Conservation (phyloP, 2,113 vertebrate genomes). For the Leptobrachium ailaonicum region DNA sequence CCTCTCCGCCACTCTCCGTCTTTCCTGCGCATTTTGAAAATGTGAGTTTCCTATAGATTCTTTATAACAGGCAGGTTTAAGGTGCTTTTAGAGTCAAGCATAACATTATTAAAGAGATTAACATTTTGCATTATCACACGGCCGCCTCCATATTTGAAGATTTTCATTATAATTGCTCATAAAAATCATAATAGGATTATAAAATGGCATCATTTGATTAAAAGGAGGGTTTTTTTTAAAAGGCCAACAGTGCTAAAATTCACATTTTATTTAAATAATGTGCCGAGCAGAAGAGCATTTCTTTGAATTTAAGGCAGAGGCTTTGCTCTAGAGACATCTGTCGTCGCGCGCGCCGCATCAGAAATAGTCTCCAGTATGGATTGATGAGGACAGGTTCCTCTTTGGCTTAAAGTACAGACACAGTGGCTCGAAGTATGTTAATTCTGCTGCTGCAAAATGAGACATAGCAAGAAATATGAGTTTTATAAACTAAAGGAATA, state of each 20-base stretch:
- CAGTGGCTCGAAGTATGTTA: neutral
- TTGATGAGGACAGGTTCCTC: neutral
- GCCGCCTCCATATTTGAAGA: conserved; percentile 25
- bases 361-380: neutral
- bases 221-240: conserved; percentile 27
- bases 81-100: conserved; percentile 26
- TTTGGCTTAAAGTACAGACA: neutral
- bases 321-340: neutral
- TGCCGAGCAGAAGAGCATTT: conserved; percentile 3
- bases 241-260: conserved; percentile 36
- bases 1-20: no score
- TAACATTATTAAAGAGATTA: conserved; percentile 44
- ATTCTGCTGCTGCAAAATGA: neutral
- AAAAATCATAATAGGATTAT: conserved; percentile 46
- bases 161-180: conserved; percentile 44
- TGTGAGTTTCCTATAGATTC: no score
- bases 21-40: no score
- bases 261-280: conserved; percentile 36
- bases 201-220: conserved; percentile 41
- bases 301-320: conserved; percentile 1
- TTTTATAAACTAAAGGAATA: no score
- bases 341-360: neutral
- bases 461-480: no score
- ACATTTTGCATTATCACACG: conserved; percentile 30
- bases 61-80: conserved; percentile 18